These are phyloP conservation scores for Cheilinus undulatus DNA, from an alignment of 2,113 vertebrate species.

Conservation along the genomic window DNA sequence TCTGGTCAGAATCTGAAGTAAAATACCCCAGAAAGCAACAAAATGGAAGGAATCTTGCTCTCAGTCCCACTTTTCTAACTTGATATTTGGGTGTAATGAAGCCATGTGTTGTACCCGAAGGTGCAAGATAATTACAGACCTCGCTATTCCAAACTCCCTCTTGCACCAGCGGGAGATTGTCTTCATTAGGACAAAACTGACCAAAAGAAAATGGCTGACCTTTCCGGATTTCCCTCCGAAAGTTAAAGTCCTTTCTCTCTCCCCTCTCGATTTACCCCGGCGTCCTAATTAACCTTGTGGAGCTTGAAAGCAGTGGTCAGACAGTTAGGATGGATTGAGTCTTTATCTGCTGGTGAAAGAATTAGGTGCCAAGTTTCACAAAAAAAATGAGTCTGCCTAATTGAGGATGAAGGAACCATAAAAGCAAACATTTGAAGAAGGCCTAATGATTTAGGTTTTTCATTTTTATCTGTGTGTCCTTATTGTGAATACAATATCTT, in stretches of 20 bases:
- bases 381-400: too few species aligned
- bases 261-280: conserved; percentile 19
- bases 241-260: conserved; percentile 22
- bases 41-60: conserved; percentile 18
- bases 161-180: conserved; percentile 59
- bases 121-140: conserved; percentile 72
- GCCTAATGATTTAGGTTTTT: too few species aligned
- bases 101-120: conserved; percentile 55
- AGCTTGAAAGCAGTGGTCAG: background rate
- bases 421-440: too few species aligned
- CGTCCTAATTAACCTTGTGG: conserved; percentile 49
- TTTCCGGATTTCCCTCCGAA: conserved; percentile 54
- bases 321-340: background rate
- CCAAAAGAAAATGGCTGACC: conserved; percentile 76
- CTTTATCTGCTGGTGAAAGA: too few species aligned
- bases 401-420: too few species aligned
- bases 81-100: conserved; percentile 72
- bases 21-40: too few species aligned
- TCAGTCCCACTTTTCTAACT: conserved; percentile 37
- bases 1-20: too few species aligned
- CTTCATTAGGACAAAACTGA: conserved; percentile 82
- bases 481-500: too few species aligned
- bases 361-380: too few species aligned
- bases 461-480: too few species aligned
- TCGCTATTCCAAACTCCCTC: conserved; percentile 46